A percentile compares a stretch with the other conserved stretches of the same genome.
Evolutionary conservation across 2,797 vertebrate genomes (phyloP).

Genomic region (Hephaestus fuliginosus): DNA sequence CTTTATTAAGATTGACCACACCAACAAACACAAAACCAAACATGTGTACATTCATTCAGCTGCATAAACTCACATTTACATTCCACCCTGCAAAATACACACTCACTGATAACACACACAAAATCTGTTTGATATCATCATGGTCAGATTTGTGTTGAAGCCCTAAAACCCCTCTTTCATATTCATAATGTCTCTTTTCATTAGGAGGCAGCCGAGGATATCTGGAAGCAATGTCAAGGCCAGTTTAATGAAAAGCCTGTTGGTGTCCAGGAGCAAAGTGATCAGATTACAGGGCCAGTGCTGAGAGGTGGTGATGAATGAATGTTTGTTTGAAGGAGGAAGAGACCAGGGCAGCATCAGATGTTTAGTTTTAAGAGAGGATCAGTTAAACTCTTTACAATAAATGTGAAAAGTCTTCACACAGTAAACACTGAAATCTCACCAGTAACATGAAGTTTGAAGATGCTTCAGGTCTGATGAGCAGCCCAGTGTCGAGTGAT

Average conservation of each 20-base stretch:
- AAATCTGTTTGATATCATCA: not conserved
- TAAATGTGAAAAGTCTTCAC: not conserved
- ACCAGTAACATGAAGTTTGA: not conserved
- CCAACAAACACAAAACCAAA: not conserved
- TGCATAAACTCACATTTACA: not conserved
- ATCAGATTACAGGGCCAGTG: conserved; percentile 3
- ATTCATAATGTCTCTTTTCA: conserved; percentile 31
- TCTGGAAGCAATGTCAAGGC: not conserved
- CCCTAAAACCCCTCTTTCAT: conserved; percentile 2
- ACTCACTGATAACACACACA: not conserved
- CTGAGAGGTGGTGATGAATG: not conserved
- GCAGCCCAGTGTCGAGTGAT: not conserved
- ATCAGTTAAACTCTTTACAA: not conserved
- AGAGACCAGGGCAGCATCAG: not conserved
- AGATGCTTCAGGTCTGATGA: not conserved
- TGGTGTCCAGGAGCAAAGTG: conserved; percentile 2
- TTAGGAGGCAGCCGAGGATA: not conserved
- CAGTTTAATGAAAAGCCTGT: conserved; percentile 27
- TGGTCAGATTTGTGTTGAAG: not conserved
- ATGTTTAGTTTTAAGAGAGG: not conserved
- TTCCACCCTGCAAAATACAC: not conserved
- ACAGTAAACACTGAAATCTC: not conserved
- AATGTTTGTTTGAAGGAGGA: not conserved
- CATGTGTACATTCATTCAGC: not conserved
- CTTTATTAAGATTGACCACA: not conserved